Evolutionary conservation across 1,140 invertebrate genomes (phyloP).

Genomic region (Eurosta solidaginis): DNA sequence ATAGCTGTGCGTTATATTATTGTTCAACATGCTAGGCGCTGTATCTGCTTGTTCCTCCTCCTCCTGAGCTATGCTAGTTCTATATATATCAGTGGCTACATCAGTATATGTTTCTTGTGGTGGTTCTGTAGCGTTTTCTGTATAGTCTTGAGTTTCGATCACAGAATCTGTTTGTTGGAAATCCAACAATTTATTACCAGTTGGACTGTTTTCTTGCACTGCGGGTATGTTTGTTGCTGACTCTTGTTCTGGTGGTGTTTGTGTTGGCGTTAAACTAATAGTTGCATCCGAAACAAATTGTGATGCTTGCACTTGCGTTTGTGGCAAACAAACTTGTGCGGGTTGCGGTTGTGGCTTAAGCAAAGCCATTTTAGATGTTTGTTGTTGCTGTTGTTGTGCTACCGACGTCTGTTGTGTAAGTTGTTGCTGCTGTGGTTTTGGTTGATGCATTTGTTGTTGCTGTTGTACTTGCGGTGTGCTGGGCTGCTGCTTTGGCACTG

Average conservation of each 20-base stretch:
- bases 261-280: neutral
- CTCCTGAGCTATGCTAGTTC: neutral
- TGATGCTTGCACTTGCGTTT: neutral
- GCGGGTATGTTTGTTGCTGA: slow-evolving; percentile 11
- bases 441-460: slow-evolving; percentile 3
- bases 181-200: neutral
- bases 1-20: slow-evolving; percentile 19
- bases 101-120: neutral
- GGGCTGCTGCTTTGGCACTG: neutral
- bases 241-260: neutral
- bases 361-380: slow-evolving; percentile 9
- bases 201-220: slow-evolving; percentile 1
- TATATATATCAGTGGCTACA: slow-evolving; percentile 1
- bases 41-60: slow-evolving; percentile 19
- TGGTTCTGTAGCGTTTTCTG: neutral
- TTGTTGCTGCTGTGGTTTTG: slow-evolving; percentile 21
- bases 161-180: neutral
- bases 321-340: neutral
- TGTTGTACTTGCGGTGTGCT: slow-evolving; percentile 2
- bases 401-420: neutral
- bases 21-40: slow-evolving; percentile 26
- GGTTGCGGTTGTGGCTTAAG: slow-evolving; percentile 11
- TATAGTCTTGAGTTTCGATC: neutral
- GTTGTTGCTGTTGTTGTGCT: neutral
- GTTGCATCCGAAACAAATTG: neutral